Conservation (phyloP, 2,888 invertebrate genomes). For the Campoplex nolae region DNA sequence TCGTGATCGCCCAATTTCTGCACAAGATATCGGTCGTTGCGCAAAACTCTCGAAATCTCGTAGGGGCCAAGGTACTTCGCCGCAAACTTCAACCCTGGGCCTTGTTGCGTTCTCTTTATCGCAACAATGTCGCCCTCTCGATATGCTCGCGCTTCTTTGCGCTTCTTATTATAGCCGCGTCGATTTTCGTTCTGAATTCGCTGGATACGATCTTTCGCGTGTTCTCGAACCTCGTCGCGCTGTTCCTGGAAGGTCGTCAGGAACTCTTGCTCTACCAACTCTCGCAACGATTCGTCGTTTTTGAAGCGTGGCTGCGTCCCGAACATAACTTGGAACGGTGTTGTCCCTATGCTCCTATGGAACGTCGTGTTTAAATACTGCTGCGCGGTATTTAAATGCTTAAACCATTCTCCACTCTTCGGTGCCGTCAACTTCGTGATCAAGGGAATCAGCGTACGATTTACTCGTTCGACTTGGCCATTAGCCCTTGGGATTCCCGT, state of each 20-base stretch:
- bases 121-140: no score
- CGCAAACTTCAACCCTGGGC: no score
- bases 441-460: slow-evolving; percentile 77
- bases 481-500: slow-evolving; percentile 75
- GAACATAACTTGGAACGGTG: slow-evolving; percentile 39
- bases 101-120: no score
- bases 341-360: slow-evolving; percentile 71
- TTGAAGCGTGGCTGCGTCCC: not conserved
- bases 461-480: slow-evolving; percentile 72
- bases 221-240: not conserved
- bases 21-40: no score
- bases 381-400: slow-evolving; percentile 70
- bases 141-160: no score
- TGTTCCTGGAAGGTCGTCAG: not conserved
- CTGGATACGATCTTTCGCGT: not conserved
- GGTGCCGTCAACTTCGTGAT: not conserved
- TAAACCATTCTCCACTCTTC: not conserved
- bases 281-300: not conserved
- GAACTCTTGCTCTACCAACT: not conserved
- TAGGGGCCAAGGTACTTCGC: no score
- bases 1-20: no score
- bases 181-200: slow-evolving; percentile 60
- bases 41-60: no score
- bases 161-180: no score
- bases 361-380: slow-evolving; percentile 74